Evolutionary conservation across 2,888 invertebrate species (phyloP).

Genomic region (Sceliomorpha sp.): DNA sequence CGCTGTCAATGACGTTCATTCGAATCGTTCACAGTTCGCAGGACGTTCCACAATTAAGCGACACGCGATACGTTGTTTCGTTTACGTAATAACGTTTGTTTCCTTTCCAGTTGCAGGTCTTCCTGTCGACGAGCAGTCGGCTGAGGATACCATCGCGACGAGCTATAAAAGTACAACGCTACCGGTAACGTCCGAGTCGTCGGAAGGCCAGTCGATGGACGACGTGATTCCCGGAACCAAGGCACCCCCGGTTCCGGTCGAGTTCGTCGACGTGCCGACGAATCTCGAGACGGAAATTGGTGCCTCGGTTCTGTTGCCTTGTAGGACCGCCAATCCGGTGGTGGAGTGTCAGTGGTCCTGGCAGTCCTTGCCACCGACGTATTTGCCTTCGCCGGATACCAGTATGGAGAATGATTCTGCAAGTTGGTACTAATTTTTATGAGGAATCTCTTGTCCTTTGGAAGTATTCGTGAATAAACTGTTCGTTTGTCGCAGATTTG

Average conservation of each 20-base stretch:
- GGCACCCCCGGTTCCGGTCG: constrained; percentile 58
- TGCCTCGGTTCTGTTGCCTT: constrained; percentile 71
- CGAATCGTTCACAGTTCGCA: not conserved
- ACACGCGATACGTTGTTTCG: constrained; percentile 19
- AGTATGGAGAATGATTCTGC: constrained; percentile 50
- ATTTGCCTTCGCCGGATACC: constrained; percentile 72
- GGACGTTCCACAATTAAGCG: constrained; percentile 17
- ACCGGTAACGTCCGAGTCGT: constrained; percentile 47
- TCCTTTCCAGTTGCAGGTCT: constrained; percentile 58
- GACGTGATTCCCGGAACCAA: constrained; percentile 67
- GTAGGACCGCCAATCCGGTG: constrained; percentile 71
- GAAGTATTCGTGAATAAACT: not conserved
- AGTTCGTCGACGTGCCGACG: constrained; percentile 69
- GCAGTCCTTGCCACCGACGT: constrained; percentile 72
- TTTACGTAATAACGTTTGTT: constrained; percentile 30
- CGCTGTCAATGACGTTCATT: not conserved
- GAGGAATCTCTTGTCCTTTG: not conserved
- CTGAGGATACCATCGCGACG: constrained; percentile 39
- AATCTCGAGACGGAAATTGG: constrained; percentile 72
- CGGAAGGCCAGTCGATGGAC: constrained; percentile 68
- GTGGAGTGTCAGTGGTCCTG: constrained; percentile 77
- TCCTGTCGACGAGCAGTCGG: constrained; percentile 59
- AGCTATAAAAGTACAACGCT: constrained; percentile 37
- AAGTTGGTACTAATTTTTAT: constrained; percentile 20
- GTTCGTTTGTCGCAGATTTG: not conserved